Evolutionary conservation across 2,797 vertebrate genomes (phyloP), one percentile per base, ranked within the genome.

Genomic region (Parotocinclus haroldoi): DNA sequence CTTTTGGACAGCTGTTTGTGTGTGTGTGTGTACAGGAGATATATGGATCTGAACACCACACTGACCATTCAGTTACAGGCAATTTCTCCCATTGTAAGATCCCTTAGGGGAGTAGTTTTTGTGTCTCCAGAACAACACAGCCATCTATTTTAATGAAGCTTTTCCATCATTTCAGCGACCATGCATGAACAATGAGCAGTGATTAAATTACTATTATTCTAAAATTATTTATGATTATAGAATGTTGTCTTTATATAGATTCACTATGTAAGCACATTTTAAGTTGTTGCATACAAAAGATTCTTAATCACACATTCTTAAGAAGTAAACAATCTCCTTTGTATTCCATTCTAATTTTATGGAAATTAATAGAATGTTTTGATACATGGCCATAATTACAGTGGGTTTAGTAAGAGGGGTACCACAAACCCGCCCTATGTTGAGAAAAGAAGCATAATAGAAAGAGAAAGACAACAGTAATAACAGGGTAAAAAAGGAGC

Each of bases 61-160:
- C 48, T 78, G 65, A 78, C 63, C 54, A 67, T 63, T 75, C 62
- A 69, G 59, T 78, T 69, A 69, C 38, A 76, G 58, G 9, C 69
- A 67, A 59, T 64, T 72, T 72, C 51, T 69, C 58, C 68, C 56
- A 54, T 61, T 58, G 55, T 42, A 58, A 53, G 63, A 14, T 61
- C 27, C 42, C 12, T 7, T 54, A 51, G 51, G 39, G 45, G 40
- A 40, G 53, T 49, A 50, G 5, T 27, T 27, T 27, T 27, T 27
- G 27, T 27, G 27, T 27, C 68, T 69, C 72, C 68, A 80, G 73
- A 81, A 80, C 79, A 85, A 86, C 80, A 81, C 69, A 63, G 73
- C 75, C 74, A 81, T 82, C 77, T 74, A 78, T 85, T 88, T 82
- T 77, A 85, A 84, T 82, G 81, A 80, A 82, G 80, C 80, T 5